A percentile compares a stretch with the other conserved stretches of the same genome.
Evolutionary conservation across 2,888 invertebrate genomes (phyloP).

Genomic region (Tiliacea citrago): DNA sequence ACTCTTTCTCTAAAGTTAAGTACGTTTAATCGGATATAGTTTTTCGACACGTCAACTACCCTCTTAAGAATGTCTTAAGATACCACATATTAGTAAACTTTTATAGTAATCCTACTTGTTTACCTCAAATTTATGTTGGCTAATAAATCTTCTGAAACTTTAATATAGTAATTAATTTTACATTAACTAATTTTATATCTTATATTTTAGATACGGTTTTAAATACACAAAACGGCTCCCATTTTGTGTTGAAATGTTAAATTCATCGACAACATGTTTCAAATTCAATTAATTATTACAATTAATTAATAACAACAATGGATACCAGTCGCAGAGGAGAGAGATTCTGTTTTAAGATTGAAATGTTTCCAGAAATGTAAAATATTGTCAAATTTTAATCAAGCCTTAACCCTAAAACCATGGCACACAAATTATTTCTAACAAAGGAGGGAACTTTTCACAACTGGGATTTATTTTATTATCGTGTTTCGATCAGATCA

Average conservation of each 20-base stretch:
- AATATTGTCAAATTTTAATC: slow-evolving; percentile 87
- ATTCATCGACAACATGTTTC: slow-evolving; percentile 59
- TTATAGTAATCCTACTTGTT: slow-evolving; percentile 81
- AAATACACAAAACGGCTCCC: slow-evolving; percentile 65
- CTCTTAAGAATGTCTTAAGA: slow-evolving; percentile 68
- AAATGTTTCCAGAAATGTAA: slow-evolving; percentile 70
- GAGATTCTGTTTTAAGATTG: slow-evolving; percentile 36
- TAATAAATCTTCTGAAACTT: slow-evolving; percentile 88
- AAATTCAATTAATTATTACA: slow-evolving; percentile 46
- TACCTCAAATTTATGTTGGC: slow-evolving; percentile 84
- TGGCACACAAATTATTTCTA: slow-evolving; percentile 89
- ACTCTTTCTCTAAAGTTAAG: slow-evolving; percentile 80
- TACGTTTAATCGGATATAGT: slow-evolving; percentile 79
- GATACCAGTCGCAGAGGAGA: slow-evolving; percentile 51
- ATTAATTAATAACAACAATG: slow-evolving; percentile 51
- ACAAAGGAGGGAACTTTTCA: slow-evolving; percentile 89
- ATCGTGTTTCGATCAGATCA: slow-evolving; percentile 75
- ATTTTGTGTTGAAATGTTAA: slow-evolving; percentile 69
- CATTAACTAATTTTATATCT: slow-evolving; percentile 55
- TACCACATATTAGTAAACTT: slow-evolving; percentile 79
- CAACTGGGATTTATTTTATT: slow-evolving; percentile 83
- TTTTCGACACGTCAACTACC: slow-evolving; percentile 77
- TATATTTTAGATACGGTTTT: slow-evolving; percentile 59
- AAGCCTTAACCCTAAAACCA: slow-evolving; percentile 86
- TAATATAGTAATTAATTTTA: slow-evolving; percentile 77